Evolutionary conservation across 1,140 invertebrate species (phyloP), one percentile per base, ranked within the genome.

Genomic region (Drosophila ironensis): DNA sequence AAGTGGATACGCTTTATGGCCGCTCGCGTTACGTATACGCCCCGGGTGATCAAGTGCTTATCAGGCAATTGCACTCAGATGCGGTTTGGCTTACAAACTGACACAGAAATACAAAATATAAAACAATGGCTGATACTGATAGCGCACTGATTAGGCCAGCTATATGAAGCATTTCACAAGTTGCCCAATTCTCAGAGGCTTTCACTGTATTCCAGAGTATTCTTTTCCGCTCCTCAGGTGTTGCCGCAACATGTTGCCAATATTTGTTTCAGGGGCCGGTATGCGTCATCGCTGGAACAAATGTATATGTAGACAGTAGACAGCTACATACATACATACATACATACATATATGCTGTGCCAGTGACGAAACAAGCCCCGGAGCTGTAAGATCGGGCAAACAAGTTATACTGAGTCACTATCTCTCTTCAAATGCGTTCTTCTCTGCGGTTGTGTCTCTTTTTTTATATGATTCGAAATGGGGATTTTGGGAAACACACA

Each of bases 51-150:
- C 33, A 27, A n/a, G 24, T 2, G 25, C 27, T 68, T 68, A 67
- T 67, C 44, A 30, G 41, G n/a, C 28, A 6, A 45, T 24, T 70
- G 66, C 66, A 70, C 66, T 70, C 44, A 14, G 30, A 70, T 70
- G 52, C 44, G 64, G 53, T 59, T 68, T 20, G 44, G 28, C 61
- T 46, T 46, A 28, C 40, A 47, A 46, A 33, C n/a, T 22, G 2
- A 22, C 20, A 22, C 20, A 22, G 2, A 54, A 33, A 24, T 17
- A 20, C 24, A 53, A 30, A 44, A 51, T n/a, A n/a, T 2, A 9
- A 37, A 37, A 37, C 4, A 38, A 40, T 6, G n/a, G 11, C 14
- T 33, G 24, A 30, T 20, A 33, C 27, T 59, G 66, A 70, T 70
- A 70, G 42, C 28, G 6, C 17, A 19, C 64, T 69, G 66, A 70